phyloP scores from a whole-genome alignment of 1,140 invertebrate genomes.

The Diachasmimorpha longicaudata region DNA sequence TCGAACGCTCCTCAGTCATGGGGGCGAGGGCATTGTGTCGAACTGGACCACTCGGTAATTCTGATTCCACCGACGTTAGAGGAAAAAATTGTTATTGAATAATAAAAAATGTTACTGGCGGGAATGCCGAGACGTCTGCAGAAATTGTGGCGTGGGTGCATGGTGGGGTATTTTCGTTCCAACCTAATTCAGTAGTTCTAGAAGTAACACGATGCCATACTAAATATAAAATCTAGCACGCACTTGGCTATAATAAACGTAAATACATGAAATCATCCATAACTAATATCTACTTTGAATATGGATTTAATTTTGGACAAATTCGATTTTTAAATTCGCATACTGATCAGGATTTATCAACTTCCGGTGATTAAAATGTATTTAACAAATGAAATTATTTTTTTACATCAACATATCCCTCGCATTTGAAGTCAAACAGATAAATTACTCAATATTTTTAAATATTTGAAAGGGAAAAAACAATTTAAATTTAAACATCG shows the following conservation, averaged over 20 bases:
- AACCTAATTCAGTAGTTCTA: constrained; percentile 60
- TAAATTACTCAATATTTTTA: too few species aligned
- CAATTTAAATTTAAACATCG: too few species aligned
- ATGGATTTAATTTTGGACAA: neutral
- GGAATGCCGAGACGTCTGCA: neutral
- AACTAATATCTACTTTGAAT: neutral
- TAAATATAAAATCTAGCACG: constrained; percentile 60
- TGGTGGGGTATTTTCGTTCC: constrained; percentile 53
- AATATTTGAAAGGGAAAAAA: too few species aligned
- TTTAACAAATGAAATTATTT: too few species aligned
- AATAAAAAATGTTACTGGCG: neutral
- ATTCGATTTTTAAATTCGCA: neutral
- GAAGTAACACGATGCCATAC: constrained; percentile 50
- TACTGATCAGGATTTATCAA: neutral
- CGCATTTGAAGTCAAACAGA: too few species aligned
- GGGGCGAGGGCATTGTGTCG: too few species aligned
- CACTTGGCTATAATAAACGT: constrained; percentile 40
- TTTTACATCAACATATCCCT: too few species aligned
- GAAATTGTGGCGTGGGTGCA: constrained; percentile 34
- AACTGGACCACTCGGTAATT: too few species aligned
- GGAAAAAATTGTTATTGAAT: neutral
- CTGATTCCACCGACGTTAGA: neutral
- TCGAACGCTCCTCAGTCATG: neutral
- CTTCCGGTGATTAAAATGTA: too few species aligned
- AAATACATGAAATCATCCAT: constrained; percentile 16